These are phyloP conservation scores for Quadriops clusia DNA, from an alignment of 2,888 invertebrate genomes.

Conservation along the genomic window DNA sequence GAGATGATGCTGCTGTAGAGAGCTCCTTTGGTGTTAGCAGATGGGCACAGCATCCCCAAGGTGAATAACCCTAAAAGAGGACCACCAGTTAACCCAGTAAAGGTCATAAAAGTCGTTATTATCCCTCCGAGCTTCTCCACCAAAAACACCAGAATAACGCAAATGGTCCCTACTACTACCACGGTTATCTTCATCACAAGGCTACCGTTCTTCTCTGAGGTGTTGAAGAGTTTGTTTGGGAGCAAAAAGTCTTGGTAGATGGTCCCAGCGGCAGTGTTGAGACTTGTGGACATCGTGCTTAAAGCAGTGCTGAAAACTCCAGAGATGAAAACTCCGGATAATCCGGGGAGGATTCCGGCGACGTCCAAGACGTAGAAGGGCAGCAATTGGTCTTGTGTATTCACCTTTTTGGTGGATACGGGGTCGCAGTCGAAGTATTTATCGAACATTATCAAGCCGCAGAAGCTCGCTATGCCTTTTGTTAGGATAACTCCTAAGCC, in stretches of 20 bases:
- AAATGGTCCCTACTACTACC: conserved; percentile 47
- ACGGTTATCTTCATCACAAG: conserved; percentile 45
- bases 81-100: conserved; percentile 51
- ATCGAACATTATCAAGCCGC: conserved; percentile 48
- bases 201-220: conserved; percentile 42
- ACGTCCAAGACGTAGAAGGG: conserved; percentile 60
- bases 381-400: conserved; percentile 42
- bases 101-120: conserved; percentile 49
- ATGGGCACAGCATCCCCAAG: conserved; percentile 51
- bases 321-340: conserved; percentile 61
- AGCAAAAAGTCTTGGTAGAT: conserved; percentile 53
- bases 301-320: conserved; percentile 60
- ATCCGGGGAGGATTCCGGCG: conserved; percentile 48
- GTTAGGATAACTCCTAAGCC: conserved; percentile 15
- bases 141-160: conserved; percentile 57
- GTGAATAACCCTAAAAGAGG: conserved; percentile 52
- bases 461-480: conserved; percentile 42
- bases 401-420: conserved; percentile 41
- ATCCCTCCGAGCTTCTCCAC: conserved; percentile 53
- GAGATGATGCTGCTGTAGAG: too few relatives aligned
- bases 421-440: conserved; percentile 55
- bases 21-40: conserved; percentile 46
- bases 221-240: conserved; percentile 40
- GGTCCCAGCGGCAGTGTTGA: conserved; percentile 53
- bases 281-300: conserved; percentile 49